Conservation (phyloP, 2,113 vertebrate genomes). For the Willisornis vidua region DNA sequence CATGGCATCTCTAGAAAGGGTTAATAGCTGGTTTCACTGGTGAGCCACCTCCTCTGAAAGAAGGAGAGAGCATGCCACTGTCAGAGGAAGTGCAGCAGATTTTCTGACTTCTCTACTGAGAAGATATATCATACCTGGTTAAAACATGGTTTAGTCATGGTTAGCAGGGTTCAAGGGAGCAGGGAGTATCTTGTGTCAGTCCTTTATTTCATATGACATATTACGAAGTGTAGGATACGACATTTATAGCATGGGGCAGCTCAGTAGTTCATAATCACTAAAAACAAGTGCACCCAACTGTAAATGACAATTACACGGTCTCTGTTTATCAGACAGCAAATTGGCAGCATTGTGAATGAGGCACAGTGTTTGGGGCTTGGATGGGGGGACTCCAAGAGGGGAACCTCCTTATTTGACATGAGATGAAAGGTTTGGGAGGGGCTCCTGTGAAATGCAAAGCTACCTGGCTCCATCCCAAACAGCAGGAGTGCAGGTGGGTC, state of each 20-base stretch:
- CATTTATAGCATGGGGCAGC: conserved; percentile 6
- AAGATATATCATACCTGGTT: background rate
- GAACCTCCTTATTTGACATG: background rate
- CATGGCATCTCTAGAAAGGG: conserved; percentile 5
- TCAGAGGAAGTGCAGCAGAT: background rate
- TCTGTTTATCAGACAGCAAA: background rate
- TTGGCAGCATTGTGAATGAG: conserved; percentile 7
- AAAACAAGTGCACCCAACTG: conserved; percentile 33
- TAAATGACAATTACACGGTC: conserved; percentile 22
- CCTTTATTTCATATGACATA: conserved; percentile 30
- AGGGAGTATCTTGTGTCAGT: background rate
- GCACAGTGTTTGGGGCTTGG: background rate
- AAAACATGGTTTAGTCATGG: background rate
- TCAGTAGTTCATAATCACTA: conserved; percentile 38
- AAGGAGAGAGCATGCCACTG: background rate
- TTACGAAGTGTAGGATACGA: conserved; percentile 11
- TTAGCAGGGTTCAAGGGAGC: background rate
- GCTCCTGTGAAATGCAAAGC: background rate
- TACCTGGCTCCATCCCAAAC: background rate
- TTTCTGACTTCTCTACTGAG: conserved; percentile 9
- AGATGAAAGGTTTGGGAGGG: background rate
- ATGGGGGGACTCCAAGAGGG: background rate
- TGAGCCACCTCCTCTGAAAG: background rate
- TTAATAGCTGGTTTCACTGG: background rate
- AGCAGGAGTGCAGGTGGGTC: background rate